Conservation (phyloP, 2,113 vertebrate species). For the Amphiprion percula region DNA sequence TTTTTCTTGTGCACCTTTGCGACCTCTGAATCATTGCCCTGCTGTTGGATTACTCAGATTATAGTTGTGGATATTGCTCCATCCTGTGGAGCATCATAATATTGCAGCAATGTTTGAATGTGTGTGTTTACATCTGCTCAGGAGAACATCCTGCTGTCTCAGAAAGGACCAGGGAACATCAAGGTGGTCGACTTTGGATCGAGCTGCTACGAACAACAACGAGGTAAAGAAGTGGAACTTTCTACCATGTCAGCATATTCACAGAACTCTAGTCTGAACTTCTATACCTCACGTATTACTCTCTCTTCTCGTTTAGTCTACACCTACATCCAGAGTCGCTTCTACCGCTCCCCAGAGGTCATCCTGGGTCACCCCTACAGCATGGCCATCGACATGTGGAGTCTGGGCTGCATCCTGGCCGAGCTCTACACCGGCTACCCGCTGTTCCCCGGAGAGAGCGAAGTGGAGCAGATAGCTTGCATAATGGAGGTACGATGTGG, state of each 20-base stretch:
- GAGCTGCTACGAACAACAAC: conserved; percentile 95
- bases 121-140: conserved; percentile 57
- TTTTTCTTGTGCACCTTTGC: too few relatives aligned
- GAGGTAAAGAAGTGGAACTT: conserved; percentile 81
- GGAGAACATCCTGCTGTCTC: conserved; percentile 94
- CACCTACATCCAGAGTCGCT: conserved; percentile 95
- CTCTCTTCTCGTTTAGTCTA: conserved; percentile 83
- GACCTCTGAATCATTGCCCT: background rate
- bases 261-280: background rate
- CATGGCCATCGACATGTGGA: conserved; percentile 98
- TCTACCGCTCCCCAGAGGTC: conserved; percentile 96
- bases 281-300: background rate
- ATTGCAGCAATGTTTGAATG: background rate
- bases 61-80: conserved; percentile 8
- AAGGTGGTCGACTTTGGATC: conserved; percentile 98
- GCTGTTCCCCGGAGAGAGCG: conserved; percentile 93
- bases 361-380: conserved; percentile 95
- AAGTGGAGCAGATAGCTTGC: conserved; percentile 94
- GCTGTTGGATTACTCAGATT: background rate
- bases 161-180: conserved; percentile 91
- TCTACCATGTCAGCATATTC: background rate
- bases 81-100: conserved; percentile 39
- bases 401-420: conserved; percentile 93
- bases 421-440: conserved; percentile 93
- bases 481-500: conserved; percentile 91